Conservation (phyloP, 2,797 vertebrate species). For the Cuniculus paca region DNA sequence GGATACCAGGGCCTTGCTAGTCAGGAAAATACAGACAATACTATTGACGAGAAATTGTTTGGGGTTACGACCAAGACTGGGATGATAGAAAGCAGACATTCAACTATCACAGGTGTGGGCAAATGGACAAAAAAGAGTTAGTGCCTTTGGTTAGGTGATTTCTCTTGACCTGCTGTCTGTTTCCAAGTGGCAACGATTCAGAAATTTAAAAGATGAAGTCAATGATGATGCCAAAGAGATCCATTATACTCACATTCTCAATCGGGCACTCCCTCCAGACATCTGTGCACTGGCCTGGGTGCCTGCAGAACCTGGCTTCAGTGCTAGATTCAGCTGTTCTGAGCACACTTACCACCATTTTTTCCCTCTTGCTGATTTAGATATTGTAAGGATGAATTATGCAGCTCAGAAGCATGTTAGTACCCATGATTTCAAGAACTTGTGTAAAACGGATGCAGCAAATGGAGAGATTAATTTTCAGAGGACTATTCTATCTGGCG, state of each 20-base stretch:
- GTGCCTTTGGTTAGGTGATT: conserved; percentile 97
- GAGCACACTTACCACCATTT: conserved; percentile 96
- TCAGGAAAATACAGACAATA: conserved; percentile 98
- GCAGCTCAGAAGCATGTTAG: conserved; percentile 95
- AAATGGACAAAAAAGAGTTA: conserved; percentile 99
- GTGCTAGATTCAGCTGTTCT: conserved; percentile 96
- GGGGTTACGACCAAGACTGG: conserved; percentile 94
- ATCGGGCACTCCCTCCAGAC: conserved; percentile 94
- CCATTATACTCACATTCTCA: conserved; percentile 95
- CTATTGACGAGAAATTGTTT: conserved; percentile 96
- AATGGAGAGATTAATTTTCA: conserved; percentile 96
- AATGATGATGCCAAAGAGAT: conserved; percentile 89
- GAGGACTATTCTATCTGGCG: conserved; percentile 93
- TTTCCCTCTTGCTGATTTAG: conserved; percentile 93
- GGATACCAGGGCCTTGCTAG: conserved; percentile 97
- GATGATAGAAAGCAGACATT: conserved; percentile 93
- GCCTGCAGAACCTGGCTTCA: conserved; percentile 92
- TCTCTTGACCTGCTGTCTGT: conserved; percentile 95
- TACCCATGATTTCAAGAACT: conserved; percentile 97
- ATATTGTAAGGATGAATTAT: conserved; percentile 91
- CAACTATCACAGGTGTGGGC: conserved; percentile 97
- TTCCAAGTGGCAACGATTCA: conserved; percentile 86
- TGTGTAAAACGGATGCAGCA: conserved; percentile 99
- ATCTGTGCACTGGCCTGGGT: conserved; percentile 95
- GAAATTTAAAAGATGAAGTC: background rate